Evolutionary conservation across 2,888 invertebrate genomes (phyloP).

Genomic region (Falcaria lacertinaria): DNA sequence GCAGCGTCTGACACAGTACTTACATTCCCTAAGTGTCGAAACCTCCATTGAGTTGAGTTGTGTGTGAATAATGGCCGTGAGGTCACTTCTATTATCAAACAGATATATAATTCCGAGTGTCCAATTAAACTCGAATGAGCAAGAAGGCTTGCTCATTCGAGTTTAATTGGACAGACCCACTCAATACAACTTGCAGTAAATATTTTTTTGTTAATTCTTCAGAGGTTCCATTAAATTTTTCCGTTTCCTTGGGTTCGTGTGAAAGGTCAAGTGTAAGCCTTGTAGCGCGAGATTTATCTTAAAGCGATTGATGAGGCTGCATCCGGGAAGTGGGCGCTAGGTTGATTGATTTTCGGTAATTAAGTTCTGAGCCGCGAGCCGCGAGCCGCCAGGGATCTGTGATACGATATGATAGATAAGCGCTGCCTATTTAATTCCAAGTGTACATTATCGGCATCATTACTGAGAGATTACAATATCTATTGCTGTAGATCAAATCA

Average conservation of each 20-base stretch:
- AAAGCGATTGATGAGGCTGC: neutral
- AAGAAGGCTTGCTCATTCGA: too few relatives aligned
- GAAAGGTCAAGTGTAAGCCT: neutral
- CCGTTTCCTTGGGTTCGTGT: neutral
- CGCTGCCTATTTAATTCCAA: too few relatives aligned
- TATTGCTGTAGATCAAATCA: too few relatives aligned
- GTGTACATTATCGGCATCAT: too few relatives aligned
- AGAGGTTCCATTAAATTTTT: neutral
- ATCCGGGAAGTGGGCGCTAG: neutral
- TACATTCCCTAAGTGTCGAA: too few relatives aligned
- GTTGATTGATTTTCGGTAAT: neutral
- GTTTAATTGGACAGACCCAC: constrained; percentile 1
- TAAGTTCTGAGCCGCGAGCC: neutral
- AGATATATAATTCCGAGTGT: too few relatives aligned
- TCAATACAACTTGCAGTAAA: neutral
- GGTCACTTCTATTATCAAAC: constrained; percentile 1
- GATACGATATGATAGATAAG: too few relatives aligned
- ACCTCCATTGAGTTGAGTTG: too few relatives aligned
- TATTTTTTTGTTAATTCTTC: neutral
- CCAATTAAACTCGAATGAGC: too few relatives aligned
- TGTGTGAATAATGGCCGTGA: neutral
- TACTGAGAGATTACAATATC: too few relatives aligned
- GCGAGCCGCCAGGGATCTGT: neutral
- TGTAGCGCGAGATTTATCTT: neutral
- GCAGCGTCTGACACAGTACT: too few relatives aligned